These are phyloP conservation scores for Hirtodrosophila alboralis DNA, from an alignment of 2,888 invertebrate genomes.

Conservation along the genomic window DNA sequence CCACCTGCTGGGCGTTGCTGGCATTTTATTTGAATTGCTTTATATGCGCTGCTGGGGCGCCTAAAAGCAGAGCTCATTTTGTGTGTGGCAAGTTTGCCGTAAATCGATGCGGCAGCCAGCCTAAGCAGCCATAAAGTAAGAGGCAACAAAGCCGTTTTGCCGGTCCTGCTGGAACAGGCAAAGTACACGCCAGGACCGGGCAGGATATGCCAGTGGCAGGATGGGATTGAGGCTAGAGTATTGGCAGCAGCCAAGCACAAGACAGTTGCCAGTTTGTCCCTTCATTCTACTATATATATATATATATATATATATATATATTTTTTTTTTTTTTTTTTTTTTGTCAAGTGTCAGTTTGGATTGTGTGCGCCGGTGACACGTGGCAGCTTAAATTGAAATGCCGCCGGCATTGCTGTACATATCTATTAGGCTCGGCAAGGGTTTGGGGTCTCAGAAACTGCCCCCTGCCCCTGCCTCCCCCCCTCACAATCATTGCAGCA, in stretches of 20 bases:
- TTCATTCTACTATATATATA: no score
- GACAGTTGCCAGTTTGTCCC: conserved; percentile 19
- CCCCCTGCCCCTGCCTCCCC: neutral
- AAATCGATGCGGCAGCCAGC: conserved; percentile 73
- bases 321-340: conserved; percentile 7
- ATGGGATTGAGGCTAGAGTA: neutral
- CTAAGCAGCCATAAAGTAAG: conserved; percentile 76
- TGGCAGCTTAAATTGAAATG: conserved; percentile 79
- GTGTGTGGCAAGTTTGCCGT: conserved; percentile 66
- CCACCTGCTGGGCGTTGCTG: conserved; percentile 64
- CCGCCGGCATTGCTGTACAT: conserved; percentile 70
- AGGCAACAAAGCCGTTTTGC: conserved; percentile 54
- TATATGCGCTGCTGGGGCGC: conserved; percentile 37
- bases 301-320: no score
- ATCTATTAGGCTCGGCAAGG: conserved; percentile 58
- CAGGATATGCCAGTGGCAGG: neutral
- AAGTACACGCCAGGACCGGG: neutral
- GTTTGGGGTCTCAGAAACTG: neutral
- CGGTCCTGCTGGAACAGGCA: conserved; percentile 12
- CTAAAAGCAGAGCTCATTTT: conserved; percentile 64
- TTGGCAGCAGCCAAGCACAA: conserved; percentile 3
- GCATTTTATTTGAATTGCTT: conserved; percentile 63
- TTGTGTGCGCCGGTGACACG: conserved; percentile 73
- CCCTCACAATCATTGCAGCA: neutral
- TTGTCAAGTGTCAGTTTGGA: conserved; percentile 69